Evolutionary conservation across 1,140 invertebrate genomes (phyloP).

Genomic region (Listronotus oregonensis): DNA sequence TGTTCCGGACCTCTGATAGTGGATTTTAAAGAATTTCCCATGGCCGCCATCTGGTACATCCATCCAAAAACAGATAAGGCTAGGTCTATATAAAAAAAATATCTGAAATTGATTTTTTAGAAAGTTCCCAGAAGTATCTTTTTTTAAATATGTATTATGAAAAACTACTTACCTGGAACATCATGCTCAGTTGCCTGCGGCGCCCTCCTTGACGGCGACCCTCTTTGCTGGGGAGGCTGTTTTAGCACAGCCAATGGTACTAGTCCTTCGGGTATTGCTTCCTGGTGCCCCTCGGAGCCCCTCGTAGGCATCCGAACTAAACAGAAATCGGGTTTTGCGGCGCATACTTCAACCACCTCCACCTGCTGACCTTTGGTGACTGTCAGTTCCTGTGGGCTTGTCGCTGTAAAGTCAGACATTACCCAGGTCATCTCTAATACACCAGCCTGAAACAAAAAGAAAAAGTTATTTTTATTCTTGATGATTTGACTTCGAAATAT

Average conservation of each 20-base stretch:
- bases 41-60: too few species aligned
- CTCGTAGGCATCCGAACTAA: constrained; percentile 63
- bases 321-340: constrained; percentile 66
- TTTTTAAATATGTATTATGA: too few species aligned
- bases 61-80: too few species aligned
- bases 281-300: constrained; percentile 63
- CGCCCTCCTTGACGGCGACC: constrained; percentile 72
- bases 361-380: constrained; percentile 90
- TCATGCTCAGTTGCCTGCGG: too few species aligned
- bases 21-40: too few species aligned
- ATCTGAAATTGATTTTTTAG: too few species aligned
- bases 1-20: too few species aligned
- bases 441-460: constrained; percentile 61
- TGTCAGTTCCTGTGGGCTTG: constrained; percentile 72
- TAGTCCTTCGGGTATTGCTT: constrained; percentile 74
- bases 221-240: constrained; percentile 69
- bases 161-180: constrained; percentile 22
- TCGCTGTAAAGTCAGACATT: constrained; percentile 77
- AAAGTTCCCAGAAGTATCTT: too few species aligned
- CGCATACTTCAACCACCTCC: constrained; percentile 79
- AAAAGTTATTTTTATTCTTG: not conserved
- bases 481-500: too few species aligned
- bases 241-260: constrained; percentile 84
- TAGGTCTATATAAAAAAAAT: too few species aligned
- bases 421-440: constrained; percentile 85